These are phyloP conservation scores for Drosophila suzukii DNA, from an alignment of 1,140 invertebrate genomes.

Conservation along the genomic window DNA sequence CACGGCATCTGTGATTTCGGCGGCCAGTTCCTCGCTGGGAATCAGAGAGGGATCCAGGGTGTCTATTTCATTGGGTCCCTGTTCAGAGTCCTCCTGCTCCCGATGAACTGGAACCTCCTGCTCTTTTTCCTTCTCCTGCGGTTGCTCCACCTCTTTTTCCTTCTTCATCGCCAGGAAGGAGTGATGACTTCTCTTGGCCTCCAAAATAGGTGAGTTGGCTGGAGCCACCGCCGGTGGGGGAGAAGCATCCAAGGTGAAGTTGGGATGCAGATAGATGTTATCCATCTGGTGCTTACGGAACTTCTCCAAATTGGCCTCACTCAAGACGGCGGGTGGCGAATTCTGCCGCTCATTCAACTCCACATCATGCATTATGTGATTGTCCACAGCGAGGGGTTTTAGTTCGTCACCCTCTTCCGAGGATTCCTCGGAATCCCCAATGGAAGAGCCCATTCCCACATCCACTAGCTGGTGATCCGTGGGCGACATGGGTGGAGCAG, in stretches of 20 bases:
- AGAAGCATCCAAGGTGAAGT: conserved; percentile 67
- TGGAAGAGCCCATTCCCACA: conserved; percentile 80
- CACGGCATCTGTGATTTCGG: conserved; percentile 92
- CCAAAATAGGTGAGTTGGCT: conserved; percentile 61
- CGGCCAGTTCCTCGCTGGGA: conserved; percentile 90
- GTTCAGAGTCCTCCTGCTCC: not conserved
- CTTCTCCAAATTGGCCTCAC: conserved; percentile 76
- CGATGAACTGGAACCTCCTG: not conserved
- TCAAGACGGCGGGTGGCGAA: conserved; percentile 56
- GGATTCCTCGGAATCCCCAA: conserved; percentile 75
- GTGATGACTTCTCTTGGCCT: conserved; percentile 66
- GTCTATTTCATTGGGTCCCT: conserved; percentile 69
- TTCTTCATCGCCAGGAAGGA: conserved; percentile 73
- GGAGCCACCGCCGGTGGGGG: conserved; percentile 70
- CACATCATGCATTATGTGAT: conserved; percentile 72
- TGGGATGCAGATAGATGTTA: conserved; percentile 80
- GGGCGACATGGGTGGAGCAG: conserved; percentile 70
- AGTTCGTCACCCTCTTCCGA: conserved; percentile 81
- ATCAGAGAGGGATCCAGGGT: conserved; percentile 61
- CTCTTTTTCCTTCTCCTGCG: conserved; percentile 1
- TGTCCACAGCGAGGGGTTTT: conserved; percentile 80
- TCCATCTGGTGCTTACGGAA: conserved; percentile 79
- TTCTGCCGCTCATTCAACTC: conserved; percentile 37
- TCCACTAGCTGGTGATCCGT: conserved; percentile 61
- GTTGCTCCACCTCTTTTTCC: conserved; percentile 47